Conservation (phyloP, 2,797 vertebrate species). For the Notolabrus celidotus region DNA sequence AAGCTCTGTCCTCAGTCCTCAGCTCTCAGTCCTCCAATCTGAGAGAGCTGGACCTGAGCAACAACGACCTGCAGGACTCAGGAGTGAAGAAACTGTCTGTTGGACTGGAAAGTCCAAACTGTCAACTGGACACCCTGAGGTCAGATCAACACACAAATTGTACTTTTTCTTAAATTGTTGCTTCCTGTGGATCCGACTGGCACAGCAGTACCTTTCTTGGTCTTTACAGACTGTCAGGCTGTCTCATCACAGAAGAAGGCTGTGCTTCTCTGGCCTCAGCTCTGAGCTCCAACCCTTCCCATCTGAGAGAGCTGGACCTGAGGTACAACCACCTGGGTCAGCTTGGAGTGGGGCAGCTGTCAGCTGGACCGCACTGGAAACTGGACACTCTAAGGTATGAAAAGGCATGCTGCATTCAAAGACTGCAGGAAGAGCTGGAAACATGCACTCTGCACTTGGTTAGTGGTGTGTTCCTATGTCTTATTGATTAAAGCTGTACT, state of each 20-base stretch:
- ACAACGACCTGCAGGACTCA: conserved; percentile 12
- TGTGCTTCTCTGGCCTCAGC: conserved; percentile 8
- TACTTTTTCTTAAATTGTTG: too few species aligned
- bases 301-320: conserved; percentile 19
- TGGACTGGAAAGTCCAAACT: background rate
- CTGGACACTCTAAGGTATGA: background rate
- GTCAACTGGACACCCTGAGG: conserved; percentile 8
- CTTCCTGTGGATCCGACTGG: too few species aligned
- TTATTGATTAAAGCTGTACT: too few species aligned
- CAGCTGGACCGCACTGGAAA: background rate
- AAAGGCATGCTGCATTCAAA: too few species aligned
- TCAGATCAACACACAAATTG: too few species aligned
- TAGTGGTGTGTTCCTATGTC: too few species aligned
- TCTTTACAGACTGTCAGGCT: conserved; percentile 12
- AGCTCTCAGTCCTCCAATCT: conserved; percentile 2
- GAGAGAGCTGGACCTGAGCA: conserved; percentile 17
- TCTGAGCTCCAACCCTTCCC: conserved; percentile 10
- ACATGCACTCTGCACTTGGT: too few species aligned
- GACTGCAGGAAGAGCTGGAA: too few species aligned
- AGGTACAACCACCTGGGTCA: conserved; percentile 19
- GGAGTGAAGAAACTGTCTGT: background rate
- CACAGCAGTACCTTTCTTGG: too few species aligned
- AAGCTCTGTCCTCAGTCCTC: conserved; percentile 12
- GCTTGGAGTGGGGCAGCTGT: background rate
- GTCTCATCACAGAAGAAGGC: conserved; percentile 6